Base-by-base conservation (phyloP, 1,140 invertebrate species). In the Drosophila dunni region DNA sequence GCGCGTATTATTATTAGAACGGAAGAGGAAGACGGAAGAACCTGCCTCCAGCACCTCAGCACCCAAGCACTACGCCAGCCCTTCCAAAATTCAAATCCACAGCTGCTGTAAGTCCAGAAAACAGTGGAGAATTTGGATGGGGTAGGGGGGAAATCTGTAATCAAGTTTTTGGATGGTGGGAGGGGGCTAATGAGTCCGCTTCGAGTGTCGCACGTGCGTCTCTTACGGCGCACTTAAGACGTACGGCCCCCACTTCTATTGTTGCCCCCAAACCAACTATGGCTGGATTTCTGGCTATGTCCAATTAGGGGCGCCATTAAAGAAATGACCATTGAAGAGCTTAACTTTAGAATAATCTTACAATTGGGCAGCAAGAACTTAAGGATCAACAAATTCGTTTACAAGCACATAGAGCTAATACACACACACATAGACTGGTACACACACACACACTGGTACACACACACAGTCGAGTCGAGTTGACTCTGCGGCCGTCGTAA, bases 121-220 rank as follows among this genome's bases (percentile, higher is more conserved):
- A 34, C 45, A 44, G 33, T 15, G 45, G 48, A 4, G 40, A 42
- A 13, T n/a, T 42, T 38, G 36, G 36, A 38, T 2, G 8, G 40
- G 40, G n/a, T n/a, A 45, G 15, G 11, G 38, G 15, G 33, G 20
- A 42, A 13, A 42, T 42, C 40, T 5, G 40, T 46, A 44, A 7
- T 20, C 51, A 40, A n/a, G 34, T 7, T 5, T 15, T n/a, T 29
- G 24, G 24, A 6, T 6, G 24, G 24, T 4, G 24, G 24, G 24
- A 15, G 10, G 40, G 42, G 78, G 66, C 78, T 85, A 85, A 85
- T 85, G 81, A 85, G 81, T 85, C 85, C 66, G 65, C 66, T 85
- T 81, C 54, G 81, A 85, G 81, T 85, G 82, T 85, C 81, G 81
- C 81, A 85, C 81, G 81, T 85, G 81, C 81, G 81, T 80, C 73